Conservation (phyloP, 2,888 invertebrate genomes). For the Drosophila subsilvestris region DNA sequence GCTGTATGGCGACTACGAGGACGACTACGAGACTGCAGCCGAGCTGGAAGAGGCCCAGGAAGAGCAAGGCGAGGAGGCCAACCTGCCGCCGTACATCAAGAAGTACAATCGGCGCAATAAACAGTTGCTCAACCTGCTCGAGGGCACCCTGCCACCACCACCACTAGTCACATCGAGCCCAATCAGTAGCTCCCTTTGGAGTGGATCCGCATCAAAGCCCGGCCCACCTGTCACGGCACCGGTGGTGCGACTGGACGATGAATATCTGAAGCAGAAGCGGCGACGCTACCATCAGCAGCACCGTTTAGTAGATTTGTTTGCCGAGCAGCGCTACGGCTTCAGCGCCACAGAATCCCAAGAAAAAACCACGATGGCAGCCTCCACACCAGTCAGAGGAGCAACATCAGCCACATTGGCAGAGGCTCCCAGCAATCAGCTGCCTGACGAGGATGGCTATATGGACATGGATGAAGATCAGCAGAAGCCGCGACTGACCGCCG, state of each 20-base stretch:
- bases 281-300: conserved; percentile 71
- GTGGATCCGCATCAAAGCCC: conserved; percentile 54
- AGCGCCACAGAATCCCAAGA: conserved; percentile 13
- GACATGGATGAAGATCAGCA: conserved; percentile 60
- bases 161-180: conserved; percentile 50
- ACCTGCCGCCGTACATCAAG: conserved; percentile 83
- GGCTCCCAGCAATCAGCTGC: conserved; percentile 70
- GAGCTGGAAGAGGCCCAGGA: conserved; percentile 71
- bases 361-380: conserved; percentile 34
- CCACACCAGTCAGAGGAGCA: conserved; percentile 7
- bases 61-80: conserved; percentile 70
- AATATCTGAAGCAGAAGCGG: conserved; percentile 78
- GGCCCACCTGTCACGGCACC: not conserved
- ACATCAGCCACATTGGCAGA: not conserved
- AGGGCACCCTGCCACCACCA: conserved; percentile 81
- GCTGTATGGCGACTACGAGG: conserved; percentile 71
- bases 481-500: conserved; percentile 12
- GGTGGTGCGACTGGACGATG: conserved; percentile 73
- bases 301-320: conserved; percentile 78
- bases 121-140: conserved; percentile 82
- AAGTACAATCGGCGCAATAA: conserved; percentile 83
- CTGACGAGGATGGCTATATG: conserved; percentile 69
- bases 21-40: conserved; percentile 71
- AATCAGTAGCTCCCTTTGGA: conserved; percentile 31
- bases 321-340: conserved; percentile 46